phyloP scores from a whole-genome alignment of 2,113 vertebrate genomes.

The Apteryx mantelli region DNA sequence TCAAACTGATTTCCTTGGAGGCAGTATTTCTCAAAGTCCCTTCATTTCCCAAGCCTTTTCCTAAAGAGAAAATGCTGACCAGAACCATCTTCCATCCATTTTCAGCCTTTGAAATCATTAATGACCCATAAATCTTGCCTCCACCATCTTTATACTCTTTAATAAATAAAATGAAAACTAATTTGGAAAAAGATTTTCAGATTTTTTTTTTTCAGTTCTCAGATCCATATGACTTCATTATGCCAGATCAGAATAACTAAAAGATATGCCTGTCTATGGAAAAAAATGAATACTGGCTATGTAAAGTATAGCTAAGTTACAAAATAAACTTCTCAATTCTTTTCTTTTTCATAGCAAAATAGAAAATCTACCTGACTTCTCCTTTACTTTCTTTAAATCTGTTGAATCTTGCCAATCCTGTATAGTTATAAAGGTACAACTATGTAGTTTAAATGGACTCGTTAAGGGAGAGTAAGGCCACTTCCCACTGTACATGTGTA shows the following conservation, averaged over 20 bases:
- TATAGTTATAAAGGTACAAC: background rate
- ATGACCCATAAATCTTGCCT: background rate
- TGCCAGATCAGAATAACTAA: too few relatives aligned
- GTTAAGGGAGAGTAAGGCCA: background rate
- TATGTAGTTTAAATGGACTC: background rate
- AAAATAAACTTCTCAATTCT: background rate
- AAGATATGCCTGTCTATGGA: background rate
- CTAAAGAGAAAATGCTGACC: background rate
- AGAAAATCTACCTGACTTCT: background rate
- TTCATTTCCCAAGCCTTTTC: background rate
- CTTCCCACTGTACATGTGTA: background rate
- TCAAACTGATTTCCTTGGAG: background rate
- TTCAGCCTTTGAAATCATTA: background rate
- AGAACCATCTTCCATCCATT: background rate
- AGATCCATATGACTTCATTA: too few relatives aligned
- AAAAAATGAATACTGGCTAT: background rate
- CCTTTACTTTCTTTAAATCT: background rate
- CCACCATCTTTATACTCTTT: background rate
- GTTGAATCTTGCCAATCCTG: background rate
- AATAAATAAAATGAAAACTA: background rate
- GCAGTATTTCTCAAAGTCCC: background rate
- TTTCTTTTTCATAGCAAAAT: background rate
- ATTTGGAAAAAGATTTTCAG: background rate
- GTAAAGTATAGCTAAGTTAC: background rate
- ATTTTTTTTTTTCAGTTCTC: background rate